Base-by-base conservation (phyloP, 1,140 invertebrate genomes). In the Drosophila repletoides region DNA sequence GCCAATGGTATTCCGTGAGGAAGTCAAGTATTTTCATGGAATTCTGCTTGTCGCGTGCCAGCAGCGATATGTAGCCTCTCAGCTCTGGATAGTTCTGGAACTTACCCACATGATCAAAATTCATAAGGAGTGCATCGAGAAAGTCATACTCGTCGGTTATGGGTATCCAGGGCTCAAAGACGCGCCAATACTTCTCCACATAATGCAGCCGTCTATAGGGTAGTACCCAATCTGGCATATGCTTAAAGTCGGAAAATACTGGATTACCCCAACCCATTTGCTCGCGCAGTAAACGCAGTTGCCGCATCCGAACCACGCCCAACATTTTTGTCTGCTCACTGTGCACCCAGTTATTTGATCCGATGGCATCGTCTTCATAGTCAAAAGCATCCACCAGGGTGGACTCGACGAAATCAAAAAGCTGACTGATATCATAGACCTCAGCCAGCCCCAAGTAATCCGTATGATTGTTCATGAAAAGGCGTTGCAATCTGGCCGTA, bases 131-230 rank as follows among this genome's bases (percentile, higher is more conserved):
- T 0, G 21, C 4, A 0, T 65, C 21, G 0, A 19, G 1, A 15
- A 38, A 6, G 0, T 33, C 7, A 1, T 2, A 2, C 0, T 3
- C 12, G 0, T 24, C 2, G 4, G 14, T 2, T 12, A 38, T 29
- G n/a, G 67, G 33, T 10, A 87, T 2, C 87, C 87, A 88, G 4
- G 86, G 87, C 2, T 71, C 55, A 29, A 79, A 87, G 17, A 83
- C 71, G 0, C 70, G 61, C 81, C 75, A 83, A 29, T 70, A 88
- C 31, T 83, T 83, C 5, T 75, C 33, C 7, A 65, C 52, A 24
- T 83, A 89, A 2, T 63, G 55, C 2, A 69, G 34, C 1, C 51
- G 33, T 17, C 48, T 15, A 21, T 83, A 60, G 0, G 77, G 79
- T 17, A 73, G 9, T 1, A 22, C 12, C 87, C 87, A 89, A 15